Percentiles rank a stretch among this genome's conserved stretches.
Conservation (phyloP, 2,113 vertebrate genomes). For the Abramis brama region DNA sequence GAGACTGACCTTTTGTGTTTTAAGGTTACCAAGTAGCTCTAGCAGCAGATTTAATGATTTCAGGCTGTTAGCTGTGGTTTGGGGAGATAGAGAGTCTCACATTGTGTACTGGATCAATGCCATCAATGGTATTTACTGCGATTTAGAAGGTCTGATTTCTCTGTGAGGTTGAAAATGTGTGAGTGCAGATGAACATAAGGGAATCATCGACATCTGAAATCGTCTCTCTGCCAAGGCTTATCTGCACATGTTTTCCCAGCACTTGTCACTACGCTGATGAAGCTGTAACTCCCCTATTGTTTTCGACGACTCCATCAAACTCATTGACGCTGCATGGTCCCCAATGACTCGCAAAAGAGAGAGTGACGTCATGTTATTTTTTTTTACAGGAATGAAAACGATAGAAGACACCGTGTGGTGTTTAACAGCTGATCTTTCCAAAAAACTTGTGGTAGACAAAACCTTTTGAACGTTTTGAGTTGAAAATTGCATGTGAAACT, state of each 20-base stretch:
- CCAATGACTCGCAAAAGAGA: background rate
- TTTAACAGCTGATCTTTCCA: background rate
- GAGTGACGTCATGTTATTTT: background rate
- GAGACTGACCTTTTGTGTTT: background rate
- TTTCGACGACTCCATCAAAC: background rate
- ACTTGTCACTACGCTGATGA: background rate
- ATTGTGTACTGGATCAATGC: constrained; percentile 35
- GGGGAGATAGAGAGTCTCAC: background rate
- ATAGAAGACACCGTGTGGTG: background rate
- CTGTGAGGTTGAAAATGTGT: background rate
- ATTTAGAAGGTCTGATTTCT: constrained; percentile 9
- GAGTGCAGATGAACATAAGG: constrained; percentile 17
- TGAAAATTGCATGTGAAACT: too few species aligned
- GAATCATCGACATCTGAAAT: constrained; percentile 22
- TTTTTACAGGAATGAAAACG: background rate
- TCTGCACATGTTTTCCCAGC: constrained; percentile 6
- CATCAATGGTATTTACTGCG: constrained; percentile 23
- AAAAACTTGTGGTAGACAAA: background rate
- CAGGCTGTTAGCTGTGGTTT: background rate
- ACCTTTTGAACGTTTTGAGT: too few species aligned
- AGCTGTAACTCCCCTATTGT: background rate
- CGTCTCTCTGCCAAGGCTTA: constrained; percentile 19
- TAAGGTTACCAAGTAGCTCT: constrained; percentile 6
- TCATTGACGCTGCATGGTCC: background rate
- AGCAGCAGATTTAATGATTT: background rate